Evolutionary conservation across 2,888 invertebrate species (phyloP).

Genomic region (Brachypalpus laphriformis): DNA sequence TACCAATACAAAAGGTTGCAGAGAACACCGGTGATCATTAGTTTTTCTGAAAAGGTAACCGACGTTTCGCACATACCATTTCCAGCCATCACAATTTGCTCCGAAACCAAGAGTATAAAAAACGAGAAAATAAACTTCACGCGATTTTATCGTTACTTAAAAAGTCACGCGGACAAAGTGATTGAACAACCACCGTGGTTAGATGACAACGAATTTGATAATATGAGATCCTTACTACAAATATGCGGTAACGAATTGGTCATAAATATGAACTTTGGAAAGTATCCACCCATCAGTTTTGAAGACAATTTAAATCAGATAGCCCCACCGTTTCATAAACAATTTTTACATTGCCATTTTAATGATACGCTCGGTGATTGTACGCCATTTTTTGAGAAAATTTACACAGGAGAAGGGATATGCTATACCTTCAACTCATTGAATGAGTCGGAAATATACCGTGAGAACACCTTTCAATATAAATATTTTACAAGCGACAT

Average conservation of each 20-base stretch:
- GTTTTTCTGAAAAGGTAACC: no score
- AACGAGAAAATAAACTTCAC: background rate
- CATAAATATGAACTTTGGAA: slow-evolving; percentile 65
- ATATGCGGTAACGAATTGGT: slow-evolving; percentile 78
- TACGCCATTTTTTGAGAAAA: slow-evolving; percentile 9
- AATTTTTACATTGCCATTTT: background rate
- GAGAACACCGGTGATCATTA: no score
- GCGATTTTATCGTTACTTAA: background rate
- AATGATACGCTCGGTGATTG: background rate
- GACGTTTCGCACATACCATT: slow-evolving; percentile 76
- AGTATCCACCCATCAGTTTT: background rate
- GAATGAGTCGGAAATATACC: slow-evolving; percentile 3
- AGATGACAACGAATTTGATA: slow-evolving; percentile 75
- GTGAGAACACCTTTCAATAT: slow-evolving; percentile 9
- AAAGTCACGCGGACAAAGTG: slow-evolving; percentile 56
- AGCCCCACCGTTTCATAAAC: background rate
- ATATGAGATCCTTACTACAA: slow-evolving; percentile 79
- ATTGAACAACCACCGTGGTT: slow-evolving; percentile 75
- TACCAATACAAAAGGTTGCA: no score
- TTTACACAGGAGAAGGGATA: slow-evolving; percentile 17
- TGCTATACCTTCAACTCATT: slow-evolving; percentile 33
- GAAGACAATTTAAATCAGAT: background rate
- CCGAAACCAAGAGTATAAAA: slow-evolving; percentile 78
- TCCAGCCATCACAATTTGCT: slow-evolving; percentile 80
- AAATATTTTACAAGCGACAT: background rate